Base-by-base conservation (phyloP, 2,797 vertebrate genomes). In the Anabas testudineus region DNA sequence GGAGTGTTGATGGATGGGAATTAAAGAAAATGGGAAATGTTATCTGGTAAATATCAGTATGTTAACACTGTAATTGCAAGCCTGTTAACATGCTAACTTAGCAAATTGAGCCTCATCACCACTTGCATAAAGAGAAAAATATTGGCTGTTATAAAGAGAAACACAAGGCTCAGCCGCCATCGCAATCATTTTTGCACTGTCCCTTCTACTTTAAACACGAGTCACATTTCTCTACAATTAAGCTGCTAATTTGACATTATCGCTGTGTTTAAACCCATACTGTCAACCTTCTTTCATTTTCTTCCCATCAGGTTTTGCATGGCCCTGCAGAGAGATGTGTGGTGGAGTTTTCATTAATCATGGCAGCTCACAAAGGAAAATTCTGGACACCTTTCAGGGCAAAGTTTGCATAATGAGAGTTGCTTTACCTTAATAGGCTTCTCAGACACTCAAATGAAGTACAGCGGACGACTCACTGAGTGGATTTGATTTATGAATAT, bases 391-490 rank as follows among this genome's bases (percentile, higher is more conserved):
- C 41, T 69, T 56, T 66, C 46, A 67, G 53, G 41, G 41, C 64
- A 69, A 71, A 46, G 47, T 67, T 74, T 70, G 56, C 47, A 70
- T 66, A 72, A 37, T 63, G 32, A 72, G 5, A 62, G 55, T 57
- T 61, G 32, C 32, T 64, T 63, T 24, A 39, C 21, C 41, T 57
- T 66, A 45, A 71, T 57, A 55, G 7, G 37, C 32, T 58, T 60
- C 24, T 51, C 30, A 55, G 32, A 55, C 42, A 55, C 41, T 74
- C 32, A 41, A 48, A 69, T 41, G 14, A 67, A 57, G 39, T 48
- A 67, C 56, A 68, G 49, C 22, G 13, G 55, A 64, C 57, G 16
- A 43, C 34, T 58, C 51, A 56, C 13, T 32, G 49, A 43, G 26
- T 62, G 26, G 54, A 67, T 49, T 39, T 54, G 55, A 74, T 59